phyloP scores from a whole-genome alignment of 2,888 invertebrate species.

The Limulus polyphemus region DNA sequence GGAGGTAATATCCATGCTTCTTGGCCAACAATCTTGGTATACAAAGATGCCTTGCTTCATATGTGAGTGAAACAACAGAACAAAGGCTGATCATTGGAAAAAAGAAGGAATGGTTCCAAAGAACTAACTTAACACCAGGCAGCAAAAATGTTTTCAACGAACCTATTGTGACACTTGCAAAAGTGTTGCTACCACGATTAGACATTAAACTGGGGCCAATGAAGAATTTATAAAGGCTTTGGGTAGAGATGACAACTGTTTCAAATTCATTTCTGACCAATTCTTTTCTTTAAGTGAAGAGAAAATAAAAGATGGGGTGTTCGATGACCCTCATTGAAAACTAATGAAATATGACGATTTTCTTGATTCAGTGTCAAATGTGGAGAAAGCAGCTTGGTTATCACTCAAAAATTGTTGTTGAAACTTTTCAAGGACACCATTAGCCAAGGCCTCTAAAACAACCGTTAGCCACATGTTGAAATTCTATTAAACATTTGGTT shows the following conservation, averaged over 20 bases:
- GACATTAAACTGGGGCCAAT: slow-evolving; percentile 29
- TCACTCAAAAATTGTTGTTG: not conserved
- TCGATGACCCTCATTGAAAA: slow-evolving; percentile 10
- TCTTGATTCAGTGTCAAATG: slow-evolving; percentile 13
- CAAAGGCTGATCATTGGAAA: no score
- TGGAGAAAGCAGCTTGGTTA: slow-evolving; percentile 10
- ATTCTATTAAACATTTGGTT: slow-evolving; percentile 23
- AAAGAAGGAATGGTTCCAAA: no score
- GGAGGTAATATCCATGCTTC: slow-evolving; percentile 26
- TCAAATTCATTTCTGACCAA: slow-evolving; percentile 19
- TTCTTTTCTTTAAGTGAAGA: slow-evolving; percentile 9
- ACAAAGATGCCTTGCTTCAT: slow-evolving; percentile 29
- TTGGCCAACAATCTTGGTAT: slow-evolving; percentile 30
- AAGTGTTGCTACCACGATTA: slow-evolving; percentile 25
- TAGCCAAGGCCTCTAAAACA: slow-evolving; percentile 7
- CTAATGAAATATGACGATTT: slow-evolving; percentile 19
- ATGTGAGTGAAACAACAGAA: no score
- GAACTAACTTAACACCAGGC: no score
- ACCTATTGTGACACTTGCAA: slow-evolving; percentile 4
- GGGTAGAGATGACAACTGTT: slow-evolving; percentile 15
- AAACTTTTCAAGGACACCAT: slow-evolving; percentile 5
- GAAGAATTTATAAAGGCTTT: slow-evolving; percentile 13
- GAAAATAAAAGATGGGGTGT: slow-evolving; percentile 11
- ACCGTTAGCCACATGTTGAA: slow-evolving; percentile 7
- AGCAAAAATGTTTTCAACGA: not conserved